A percentile compares a stretch with the other conserved stretches of the same genome.
Conservation (phyloP, 2,113 vertebrate genomes). For the Aspidoscelis tigris region DNA sequence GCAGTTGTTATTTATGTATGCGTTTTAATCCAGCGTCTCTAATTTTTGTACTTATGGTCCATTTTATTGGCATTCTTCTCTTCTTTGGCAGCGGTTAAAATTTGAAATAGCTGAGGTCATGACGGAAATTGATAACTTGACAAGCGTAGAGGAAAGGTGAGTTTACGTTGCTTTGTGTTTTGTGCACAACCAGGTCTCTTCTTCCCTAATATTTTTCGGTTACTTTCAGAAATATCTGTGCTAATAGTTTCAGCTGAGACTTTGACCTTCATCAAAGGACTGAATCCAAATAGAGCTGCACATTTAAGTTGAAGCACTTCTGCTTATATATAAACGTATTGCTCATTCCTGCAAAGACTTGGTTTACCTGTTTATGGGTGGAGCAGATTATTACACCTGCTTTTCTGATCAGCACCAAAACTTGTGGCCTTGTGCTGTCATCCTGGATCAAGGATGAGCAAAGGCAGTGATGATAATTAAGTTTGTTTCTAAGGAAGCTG, state of each 20-base stretch:
- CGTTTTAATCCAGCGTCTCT: no score
- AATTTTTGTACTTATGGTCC: no score
- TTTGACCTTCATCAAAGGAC: background rate
- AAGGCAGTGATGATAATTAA: no score
- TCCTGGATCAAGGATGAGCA: no score
- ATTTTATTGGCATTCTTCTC: background rate
- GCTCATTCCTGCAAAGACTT: background rate
- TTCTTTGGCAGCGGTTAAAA: constrained; percentile 88
- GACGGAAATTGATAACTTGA: constrained; percentile 97
- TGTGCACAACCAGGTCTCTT: constrained; percentile 8
- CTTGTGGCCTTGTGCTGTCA: background rate
- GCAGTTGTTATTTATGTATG: no score
- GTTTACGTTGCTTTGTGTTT: background rate
- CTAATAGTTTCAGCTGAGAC: constrained; percentile 5
- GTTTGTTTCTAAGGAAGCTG: no score
- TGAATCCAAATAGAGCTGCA: background rate
- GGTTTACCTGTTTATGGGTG: background rate
- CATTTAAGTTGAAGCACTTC: background rate
- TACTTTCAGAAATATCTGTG: constrained; percentile 30
- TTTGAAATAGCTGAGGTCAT: constrained; percentile 98
- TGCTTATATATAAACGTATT: background rate
- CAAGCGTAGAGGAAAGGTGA: constrained; percentile 94
- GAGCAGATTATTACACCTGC: no score
- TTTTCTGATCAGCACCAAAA: background rate
- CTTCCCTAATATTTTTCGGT: background rate